A percentile compares a stretch with the other conserved stretches of the same genome.
Conservation (phyloP, 2,113 vertebrate species). For the Tachysurus vachellii region DNA sequence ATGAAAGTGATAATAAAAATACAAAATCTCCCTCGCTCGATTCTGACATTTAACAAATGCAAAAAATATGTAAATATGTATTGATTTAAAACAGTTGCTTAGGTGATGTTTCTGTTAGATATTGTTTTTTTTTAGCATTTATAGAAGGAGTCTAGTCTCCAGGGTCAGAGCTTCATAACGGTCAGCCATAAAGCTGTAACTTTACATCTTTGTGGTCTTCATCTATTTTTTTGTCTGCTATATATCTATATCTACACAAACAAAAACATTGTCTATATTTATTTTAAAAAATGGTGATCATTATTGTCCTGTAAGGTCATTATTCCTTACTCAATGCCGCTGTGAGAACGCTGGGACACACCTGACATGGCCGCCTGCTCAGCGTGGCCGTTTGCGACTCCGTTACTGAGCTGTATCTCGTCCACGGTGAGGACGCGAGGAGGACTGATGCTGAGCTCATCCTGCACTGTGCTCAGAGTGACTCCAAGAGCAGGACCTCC, state of each 20-base stretch:
- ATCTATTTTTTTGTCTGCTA: not conserved
- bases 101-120: not conserved
- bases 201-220: not conserved
- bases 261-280: not conserved
- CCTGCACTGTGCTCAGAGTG: constrained; percentile 79
- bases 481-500: constrained; percentile 67
- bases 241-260: not conserved
- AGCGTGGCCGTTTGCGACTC: constrained; percentile 74
- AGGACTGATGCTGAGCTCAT: constrained; percentile 78
- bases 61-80: no score
- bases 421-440: constrained; percentile 80
- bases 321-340: not conserved
- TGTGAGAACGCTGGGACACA: constrained; percentile 59
- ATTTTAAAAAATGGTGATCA: not conserved
- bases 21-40: no score
- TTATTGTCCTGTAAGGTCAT: not conserved
- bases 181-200: not conserved
- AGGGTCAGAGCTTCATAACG: not conserved
- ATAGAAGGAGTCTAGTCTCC: not conserved
- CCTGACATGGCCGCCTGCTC: constrained; percentile 72
- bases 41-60: no score
- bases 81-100: no score
- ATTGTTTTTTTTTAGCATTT: not conserved
- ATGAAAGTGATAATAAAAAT: no score
- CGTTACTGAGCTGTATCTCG: constrained; percentile 76